Base-by-base conservation (phyloP, 2,888 invertebrate species). In the Hirtodrosophila trivittata region DNA sequence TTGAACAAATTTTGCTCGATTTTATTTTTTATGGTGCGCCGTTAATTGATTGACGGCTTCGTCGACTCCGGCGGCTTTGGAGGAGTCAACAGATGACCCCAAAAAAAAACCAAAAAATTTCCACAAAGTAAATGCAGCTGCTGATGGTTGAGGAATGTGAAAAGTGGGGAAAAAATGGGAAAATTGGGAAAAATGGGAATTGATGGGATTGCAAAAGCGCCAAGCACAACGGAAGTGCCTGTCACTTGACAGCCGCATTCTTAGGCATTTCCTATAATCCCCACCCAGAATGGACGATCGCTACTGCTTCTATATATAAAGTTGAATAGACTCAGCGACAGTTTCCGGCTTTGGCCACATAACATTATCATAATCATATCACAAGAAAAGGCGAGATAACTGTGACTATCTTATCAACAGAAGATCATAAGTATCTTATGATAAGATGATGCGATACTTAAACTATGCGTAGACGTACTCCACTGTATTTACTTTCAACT, bases 21-120 rank as follows among this genome's bases (percentile, higher is more conserved):
- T 35, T 55, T 47, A 21, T 21, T 38, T 32, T 45, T 35, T 51
- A 39, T 51, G 35, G 13, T 14, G 42, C 37, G 45, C 41, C 39
- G 76, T 70, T 78, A 78, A 78, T 82, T 78, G 83, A 78, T 78
- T 82, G 78, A 76, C 67, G 64, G 54, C 70, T 56, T 38, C 6
- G 42, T 45, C 33, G 26, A 30, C 41, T 35, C 46, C 37, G 32
- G 49, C 60, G 56, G 52, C 57, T 56, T n/a, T n/a, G n/a, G n/a
- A n/a, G n/a, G n/a, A n/a, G n/a, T 28, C 30, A 49, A 45, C 54
- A 52, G 55, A 41, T 58, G 72, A 71, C 63, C 66, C 66, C 71
- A 66, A 57, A 21, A 56, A 9, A 5, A 14, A 35, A n/a, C 5
- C 28, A 28, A 28, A 58, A 66, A 59, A 50, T 10, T 52, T 55